Percentiles rank a stretch among this genome's conserved stretches.
phyloP scores from a whole-genome alignment of 2,888 invertebrate species.

The Formica aserva region DNA sequence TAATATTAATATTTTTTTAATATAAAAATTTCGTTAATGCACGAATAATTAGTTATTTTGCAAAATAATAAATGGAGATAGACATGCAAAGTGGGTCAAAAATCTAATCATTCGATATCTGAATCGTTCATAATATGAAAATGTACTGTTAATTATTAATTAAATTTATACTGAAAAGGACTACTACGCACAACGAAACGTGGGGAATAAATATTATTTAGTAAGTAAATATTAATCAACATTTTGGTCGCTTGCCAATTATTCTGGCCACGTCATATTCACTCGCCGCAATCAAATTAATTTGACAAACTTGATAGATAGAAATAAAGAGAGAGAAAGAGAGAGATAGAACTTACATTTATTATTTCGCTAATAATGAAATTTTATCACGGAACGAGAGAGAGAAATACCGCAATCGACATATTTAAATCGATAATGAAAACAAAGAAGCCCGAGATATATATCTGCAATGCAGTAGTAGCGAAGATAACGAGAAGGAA shows the following conservation, averaged over 20 bases:
- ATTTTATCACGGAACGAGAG: background rate
- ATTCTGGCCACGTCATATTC: slow-evolving; percentile 5
- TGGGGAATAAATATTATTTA: background rate
- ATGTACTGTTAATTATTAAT: slow-evolving; percentile 39
- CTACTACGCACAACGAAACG: background rate
- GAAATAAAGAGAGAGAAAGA: background rate
- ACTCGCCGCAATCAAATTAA: slow-evolving; percentile 11
- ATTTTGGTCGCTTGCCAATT: slow-evolving; percentile 31
- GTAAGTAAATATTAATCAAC: slow-evolving; percentile 29
- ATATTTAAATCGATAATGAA: slow-evolving; percentile 25
- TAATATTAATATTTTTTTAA: background rate
- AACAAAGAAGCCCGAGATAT: background rate
- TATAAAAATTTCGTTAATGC: background rate
- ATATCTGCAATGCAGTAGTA: background rate
- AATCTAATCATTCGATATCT: slow-evolving; percentile 10
- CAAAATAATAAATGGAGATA: slow-evolving; percentile 11
- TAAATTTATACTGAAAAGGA: background rate
- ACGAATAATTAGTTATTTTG: background rate
- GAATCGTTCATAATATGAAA: slow-evolving; percentile 16
- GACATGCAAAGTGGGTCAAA: background rate
- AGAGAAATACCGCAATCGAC: background rate
- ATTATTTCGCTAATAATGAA: slow-evolving; percentile 14
- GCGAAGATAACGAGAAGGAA: background rate
- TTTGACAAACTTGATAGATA: slow-evolving; percentile 8
- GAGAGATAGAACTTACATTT: background rate